Percentiles rank a stretch among this genome's conserved stretches.
phyloP scores from a whole-genome alignment of 2,888 invertebrate species.

The Coronaproctus castanopsis region DNA sequence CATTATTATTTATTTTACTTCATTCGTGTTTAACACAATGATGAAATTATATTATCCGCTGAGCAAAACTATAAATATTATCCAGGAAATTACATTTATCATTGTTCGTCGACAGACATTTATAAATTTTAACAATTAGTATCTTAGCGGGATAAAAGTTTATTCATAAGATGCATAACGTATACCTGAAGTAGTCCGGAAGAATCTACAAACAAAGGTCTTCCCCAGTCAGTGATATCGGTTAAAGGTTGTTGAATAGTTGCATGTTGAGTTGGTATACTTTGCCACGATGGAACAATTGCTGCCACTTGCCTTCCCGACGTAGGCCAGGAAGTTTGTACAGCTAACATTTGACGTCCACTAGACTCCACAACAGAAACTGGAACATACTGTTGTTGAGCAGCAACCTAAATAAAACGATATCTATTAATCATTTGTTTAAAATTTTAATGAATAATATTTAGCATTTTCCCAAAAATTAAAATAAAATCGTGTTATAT shows the following conservation, averaged over 20 bases:
- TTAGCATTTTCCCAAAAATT: background rate
- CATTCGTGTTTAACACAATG: too few relatives aligned
- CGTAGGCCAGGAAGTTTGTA: slow-evolving; percentile 34
- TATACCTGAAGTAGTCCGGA: slow-evolving; percentile 47
- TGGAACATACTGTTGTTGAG: slow-evolving; percentile 76
- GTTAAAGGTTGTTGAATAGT: slow-evolving; percentile 40
- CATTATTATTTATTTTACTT: too few relatives aligned
- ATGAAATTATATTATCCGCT: too few relatives aligned
- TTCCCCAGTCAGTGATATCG: slow-evolving; percentile 44
- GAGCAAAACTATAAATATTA: too few relatives aligned
- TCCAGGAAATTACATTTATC: too few relatives aligned
- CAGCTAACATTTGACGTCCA: slow-evolving; percentile 48
- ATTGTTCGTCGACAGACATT: too few relatives aligned
- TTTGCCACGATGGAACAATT: slow-evolving; percentile 66
- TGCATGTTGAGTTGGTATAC: slow-evolving; percentile 40
- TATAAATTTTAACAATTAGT: too few relatives aligned
- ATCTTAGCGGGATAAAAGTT: too few relatives aligned
- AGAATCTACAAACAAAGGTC: slow-evolving; percentile 52
- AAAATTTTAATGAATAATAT: background rate
- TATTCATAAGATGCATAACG: too few relatives aligned
- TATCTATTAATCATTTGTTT: background rate
- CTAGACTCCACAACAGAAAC: slow-evolving; percentile 82
- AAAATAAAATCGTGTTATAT: background rate
- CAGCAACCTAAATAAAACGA: slow-evolving; percentile 13
- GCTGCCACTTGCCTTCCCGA: slow-evolving; percentile 51